Percentiles rank a stretch among this genome's conserved stretches.
These are phyloP conservation scores for Sus cebifrons DNA, from an alignment of 2,797 vertebrate species.

Conservation along the genomic window DNA sequence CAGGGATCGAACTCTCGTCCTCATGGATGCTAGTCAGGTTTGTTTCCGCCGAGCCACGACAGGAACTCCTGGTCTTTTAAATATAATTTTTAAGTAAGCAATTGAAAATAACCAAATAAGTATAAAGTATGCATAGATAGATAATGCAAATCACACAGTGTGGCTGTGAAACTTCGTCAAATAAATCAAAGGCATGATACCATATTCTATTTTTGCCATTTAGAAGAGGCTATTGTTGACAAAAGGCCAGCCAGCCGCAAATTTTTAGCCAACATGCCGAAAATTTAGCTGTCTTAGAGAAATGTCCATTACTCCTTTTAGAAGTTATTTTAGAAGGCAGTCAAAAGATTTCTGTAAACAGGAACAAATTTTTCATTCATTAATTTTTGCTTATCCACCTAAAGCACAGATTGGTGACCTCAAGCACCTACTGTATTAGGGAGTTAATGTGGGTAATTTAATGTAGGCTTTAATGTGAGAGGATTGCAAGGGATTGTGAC, in stretches of 20 bases:
- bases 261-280: background rate
- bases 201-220: background rate
- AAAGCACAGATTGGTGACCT: background rate
- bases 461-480: background rate
- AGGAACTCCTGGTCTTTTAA: background rate
- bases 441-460: background rate
- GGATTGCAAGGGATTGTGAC: background rate
- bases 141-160: background rate
- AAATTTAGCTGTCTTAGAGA: constrained; percentile 39
- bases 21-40: no score
- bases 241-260: constrained; percentile 3
- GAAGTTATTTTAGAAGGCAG: constrained; percentile 34
- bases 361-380: background rate
- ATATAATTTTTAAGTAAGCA: constrained; percentile 3
- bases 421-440: background rate
- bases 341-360: constrained; percentile 3
- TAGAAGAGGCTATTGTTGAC: background rate
- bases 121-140: background rate
- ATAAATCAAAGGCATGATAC: constrained; percentile 29
- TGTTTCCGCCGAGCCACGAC: no score
- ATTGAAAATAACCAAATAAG: background rate
- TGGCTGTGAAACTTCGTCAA: background rate
- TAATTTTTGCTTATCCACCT: background rate
- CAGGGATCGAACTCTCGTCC: no score
- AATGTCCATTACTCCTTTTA: constrained; percentile 38